Evolutionary conservation across 1,140 invertebrate species (phyloP).

Genomic region (Ganaspis sp.): DNA sequence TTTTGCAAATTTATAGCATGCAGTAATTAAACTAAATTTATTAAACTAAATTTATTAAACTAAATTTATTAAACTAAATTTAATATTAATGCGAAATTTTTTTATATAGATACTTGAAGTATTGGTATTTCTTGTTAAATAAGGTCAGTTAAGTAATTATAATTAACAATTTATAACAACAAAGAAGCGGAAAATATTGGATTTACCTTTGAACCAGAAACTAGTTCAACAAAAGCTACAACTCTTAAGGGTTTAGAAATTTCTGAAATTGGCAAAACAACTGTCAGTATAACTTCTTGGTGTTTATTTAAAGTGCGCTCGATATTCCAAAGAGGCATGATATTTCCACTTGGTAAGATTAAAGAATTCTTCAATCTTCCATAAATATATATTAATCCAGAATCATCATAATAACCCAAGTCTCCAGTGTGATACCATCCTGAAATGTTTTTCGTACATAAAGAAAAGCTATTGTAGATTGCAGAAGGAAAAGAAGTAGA

Average conservation of each 20-base stretch:
- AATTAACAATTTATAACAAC: not conserved
- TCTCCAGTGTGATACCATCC: conserved; percentile 76
- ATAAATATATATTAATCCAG: conserved; percentile 75
- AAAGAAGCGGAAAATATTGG: not conserved
- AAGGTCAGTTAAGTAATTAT: not conserved
- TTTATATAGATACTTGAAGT: too few relatives aligned
- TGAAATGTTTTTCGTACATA: too few relatives aligned
- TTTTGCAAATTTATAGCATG: too few relatives aligned
- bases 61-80: too few relatives aligned
- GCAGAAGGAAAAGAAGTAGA: too few relatives aligned
- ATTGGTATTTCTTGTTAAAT: not conserved
- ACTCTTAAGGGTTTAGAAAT: not conserved
- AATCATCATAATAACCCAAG: conserved; percentile 75
- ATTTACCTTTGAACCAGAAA: not conserved
- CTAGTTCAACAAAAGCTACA: not conserved
- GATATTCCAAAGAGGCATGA: conserved; percentile 79
- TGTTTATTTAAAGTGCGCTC: conserved; percentile 78
- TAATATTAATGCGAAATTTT: too few relatives aligned
- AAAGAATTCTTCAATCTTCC: conserved; percentile 70
- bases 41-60: too few relatives aligned
- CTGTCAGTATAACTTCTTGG: conserved; percentile 77
- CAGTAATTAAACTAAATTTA: too few relatives aligned
- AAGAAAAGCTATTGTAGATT: too few relatives aligned
- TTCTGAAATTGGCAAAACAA: conserved; percentile 65
- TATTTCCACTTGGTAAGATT: too few relatives aligned